Evolutionary conservation across 1,140 invertebrate genomes (phyloP).

Genomic region (Streblospio benedicti): DNA sequence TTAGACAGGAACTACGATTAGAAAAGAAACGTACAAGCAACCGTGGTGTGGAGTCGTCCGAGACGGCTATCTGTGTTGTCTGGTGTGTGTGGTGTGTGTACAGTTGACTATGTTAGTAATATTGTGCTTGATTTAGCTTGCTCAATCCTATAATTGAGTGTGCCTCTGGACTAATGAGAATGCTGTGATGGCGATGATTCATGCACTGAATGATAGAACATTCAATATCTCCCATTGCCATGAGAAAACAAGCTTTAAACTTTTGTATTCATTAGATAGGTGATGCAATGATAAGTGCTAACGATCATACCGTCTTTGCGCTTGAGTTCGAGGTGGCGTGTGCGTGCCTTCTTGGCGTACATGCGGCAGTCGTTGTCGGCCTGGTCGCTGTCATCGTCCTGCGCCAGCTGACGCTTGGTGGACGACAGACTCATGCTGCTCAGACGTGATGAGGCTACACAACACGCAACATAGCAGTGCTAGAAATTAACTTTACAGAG

Average conservation of each 20-base stretch:
- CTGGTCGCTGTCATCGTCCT: neutral
- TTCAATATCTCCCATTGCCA: neutral
- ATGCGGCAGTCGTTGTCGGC: no score
- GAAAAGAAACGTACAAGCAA: no score
- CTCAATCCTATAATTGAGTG: neutral
- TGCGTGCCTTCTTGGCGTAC: slow-evolving; percentile 5
- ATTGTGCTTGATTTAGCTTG: no score
- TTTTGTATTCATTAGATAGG: neutral
- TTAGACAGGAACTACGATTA: no score
- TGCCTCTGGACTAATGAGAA: neutral
- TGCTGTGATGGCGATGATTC: neutral
- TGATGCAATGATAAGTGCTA: neutral
- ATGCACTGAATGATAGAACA: neutral
- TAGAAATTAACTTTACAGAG: neutral
- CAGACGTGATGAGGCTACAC: neutral
- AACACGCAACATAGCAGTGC: neutral
- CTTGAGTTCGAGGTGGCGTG: slow-evolving; percentile 5
- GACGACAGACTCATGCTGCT: neutral
- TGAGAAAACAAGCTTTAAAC: neutral
- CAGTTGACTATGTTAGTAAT: no score
- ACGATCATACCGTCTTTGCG: slow-evolving; percentile 2
- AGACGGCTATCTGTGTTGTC: no score
- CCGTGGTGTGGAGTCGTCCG: no score
- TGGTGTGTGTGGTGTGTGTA: no score
- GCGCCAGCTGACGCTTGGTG: neutral